phyloP scores from a whole-genome alignment of 2,888 invertebrate genomes.

The Drosophila meridionalis region DNA sequence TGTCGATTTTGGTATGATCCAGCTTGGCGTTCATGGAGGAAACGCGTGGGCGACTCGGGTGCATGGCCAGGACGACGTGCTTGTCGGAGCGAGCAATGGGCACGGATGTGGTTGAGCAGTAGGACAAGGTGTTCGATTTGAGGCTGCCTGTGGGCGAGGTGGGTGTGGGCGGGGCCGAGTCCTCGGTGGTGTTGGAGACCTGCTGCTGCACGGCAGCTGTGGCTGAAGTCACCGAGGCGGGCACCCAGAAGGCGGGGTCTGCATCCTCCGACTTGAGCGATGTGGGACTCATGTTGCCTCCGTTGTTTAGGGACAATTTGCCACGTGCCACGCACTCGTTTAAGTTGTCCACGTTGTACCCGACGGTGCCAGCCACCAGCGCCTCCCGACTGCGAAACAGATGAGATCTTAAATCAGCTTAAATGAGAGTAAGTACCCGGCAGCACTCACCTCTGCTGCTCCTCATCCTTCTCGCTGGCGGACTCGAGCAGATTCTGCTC shows the following conservation, averaged over 20 bases:
- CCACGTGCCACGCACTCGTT: conserved; percentile 80
- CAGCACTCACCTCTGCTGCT: conserved; percentile 83
- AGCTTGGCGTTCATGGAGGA: conserved; percentile 88
- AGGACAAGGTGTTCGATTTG: conserved; percentile 84
- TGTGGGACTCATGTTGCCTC: conserved; percentile 83
- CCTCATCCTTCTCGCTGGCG: conserved; percentile 84
- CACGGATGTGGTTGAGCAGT: conserved; percentile 82
- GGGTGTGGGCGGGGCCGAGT: conserved; percentile 85
- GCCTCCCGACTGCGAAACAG: conserved; percentile 84
- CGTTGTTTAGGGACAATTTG: conserved; percentile 47
- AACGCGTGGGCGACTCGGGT: conserved; percentile 85
- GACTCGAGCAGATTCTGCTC: conserved; percentile 87
- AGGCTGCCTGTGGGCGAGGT: conserved; percentile 85
- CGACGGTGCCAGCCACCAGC: conserved; percentile 82
- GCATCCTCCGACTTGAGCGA: conserved; percentile 83
- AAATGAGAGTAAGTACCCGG: not conserved
- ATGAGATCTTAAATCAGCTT: not conserved
- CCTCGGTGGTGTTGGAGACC: conserved; percentile 80
- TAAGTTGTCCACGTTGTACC: conserved; percentile 84
- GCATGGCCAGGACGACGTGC: conserved; percentile 86
- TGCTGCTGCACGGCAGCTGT: conserved; percentile 77
- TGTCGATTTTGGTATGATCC: conserved; percentile 88
- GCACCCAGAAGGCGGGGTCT: conserved; percentile 86
- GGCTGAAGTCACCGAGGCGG: conserved; percentile 72
- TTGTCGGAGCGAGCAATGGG: conserved; percentile 86